Conservation (phyloP, 2,888 invertebrate species). For the Sycophila texana region DNA sequence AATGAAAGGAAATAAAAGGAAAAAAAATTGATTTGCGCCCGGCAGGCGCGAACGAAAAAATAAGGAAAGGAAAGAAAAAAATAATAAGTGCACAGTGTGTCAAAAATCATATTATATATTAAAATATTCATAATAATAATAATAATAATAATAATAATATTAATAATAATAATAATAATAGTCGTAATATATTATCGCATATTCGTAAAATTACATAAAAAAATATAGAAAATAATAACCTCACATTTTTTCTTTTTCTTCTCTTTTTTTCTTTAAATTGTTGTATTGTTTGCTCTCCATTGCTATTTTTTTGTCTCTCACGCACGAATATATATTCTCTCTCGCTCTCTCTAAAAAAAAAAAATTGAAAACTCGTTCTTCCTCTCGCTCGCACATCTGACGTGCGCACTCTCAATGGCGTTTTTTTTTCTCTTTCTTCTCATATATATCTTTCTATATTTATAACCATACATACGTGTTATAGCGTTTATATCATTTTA, state of each 20-base stretch:
- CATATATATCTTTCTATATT: constrained; percentile 31
- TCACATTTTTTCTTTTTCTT: constrained; percentile 64
- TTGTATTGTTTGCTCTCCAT: constrained; percentile 43
- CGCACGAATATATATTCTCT: constrained; percentile 64
- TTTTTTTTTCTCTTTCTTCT: neutral
- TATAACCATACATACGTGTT: constrained; percentile 28
- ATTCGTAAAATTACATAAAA: constrained; percentile 75
- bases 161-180: constrained; percentile 59
- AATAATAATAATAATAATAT: constrained; percentile 57
- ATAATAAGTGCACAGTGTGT: constrained; percentile 71
- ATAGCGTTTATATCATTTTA: constrained; percentile 28
- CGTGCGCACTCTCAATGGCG: constrained; percentile 50
- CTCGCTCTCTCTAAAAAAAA: constrained; percentile 32
- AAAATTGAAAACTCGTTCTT: constrained; percentile 56
- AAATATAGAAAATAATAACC: constrained; percentile 76
- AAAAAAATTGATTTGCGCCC: constrained; percentile 20
- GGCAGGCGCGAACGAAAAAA: constrained; percentile 25
- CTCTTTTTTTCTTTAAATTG: constrained; percentile 31
- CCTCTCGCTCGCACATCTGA: constrained; percentile 39
- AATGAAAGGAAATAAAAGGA: constrained; percentile 8
- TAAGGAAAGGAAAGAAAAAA: constrained; percentile 58
- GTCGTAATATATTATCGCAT: constrained; percentile 68
- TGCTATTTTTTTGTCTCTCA: constrained; percentile 50
- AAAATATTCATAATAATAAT: constrained; percentile 74
- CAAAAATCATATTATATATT: constrained; percentile 75